Percentiles rank a stretch among this genome's conserved stretches.
These are phyloP conservation scores for Hypanus sabinus DNA, from an alignment of 2,113 vertebrate species.

Conservation along the genomic window DNA sequence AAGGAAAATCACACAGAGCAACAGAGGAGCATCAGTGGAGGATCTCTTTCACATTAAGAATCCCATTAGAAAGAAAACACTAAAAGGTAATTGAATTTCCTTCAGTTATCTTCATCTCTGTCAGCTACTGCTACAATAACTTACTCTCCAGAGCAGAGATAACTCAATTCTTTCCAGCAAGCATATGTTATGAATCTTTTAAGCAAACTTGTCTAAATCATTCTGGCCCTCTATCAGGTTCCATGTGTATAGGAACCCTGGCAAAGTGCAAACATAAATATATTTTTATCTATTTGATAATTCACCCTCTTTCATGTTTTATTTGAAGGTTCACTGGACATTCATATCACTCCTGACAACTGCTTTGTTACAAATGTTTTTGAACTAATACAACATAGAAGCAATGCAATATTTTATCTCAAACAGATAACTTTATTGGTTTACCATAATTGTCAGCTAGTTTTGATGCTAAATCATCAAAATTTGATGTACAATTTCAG, in stretches of 20 bases:
- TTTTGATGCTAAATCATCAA: neutral
- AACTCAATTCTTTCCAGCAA: constrained; percentile 92
- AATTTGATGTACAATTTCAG: neutral
- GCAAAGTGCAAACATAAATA: constrained; percentile 86
- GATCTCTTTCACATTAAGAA: constrained; percentile 98
- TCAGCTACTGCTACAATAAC: constrained; percentile 97
- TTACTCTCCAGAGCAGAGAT: constrained; percentile 90
- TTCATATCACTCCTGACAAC: neutral
- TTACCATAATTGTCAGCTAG: neutral
- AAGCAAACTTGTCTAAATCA: constrained; percentile 91
- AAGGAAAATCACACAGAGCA: constrained; percentile 59
- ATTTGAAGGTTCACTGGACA: constrained; percentile 57
- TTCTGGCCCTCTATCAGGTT: constrained; percentile 75
- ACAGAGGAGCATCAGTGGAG: constrained; percentile 70
- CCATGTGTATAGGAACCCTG: constrained; percentile 80
- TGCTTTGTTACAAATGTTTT: constrained; percentile 4
- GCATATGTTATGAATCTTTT: constrained; percentile 90
- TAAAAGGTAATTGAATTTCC: constrained; percentile 99
- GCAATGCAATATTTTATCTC: neutral
- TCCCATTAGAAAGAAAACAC: constrained; percentile 99
- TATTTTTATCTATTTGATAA: constrained; percentile 87
- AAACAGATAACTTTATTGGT: neutral
- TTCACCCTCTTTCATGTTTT: constrained; percentile 57
- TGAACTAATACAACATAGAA: neutral
- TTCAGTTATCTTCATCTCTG: constrained; percentile 98